Conservation (phyloP, 2,113 vertebrate genomes). For the Chinchilla lanigera region DNA sequence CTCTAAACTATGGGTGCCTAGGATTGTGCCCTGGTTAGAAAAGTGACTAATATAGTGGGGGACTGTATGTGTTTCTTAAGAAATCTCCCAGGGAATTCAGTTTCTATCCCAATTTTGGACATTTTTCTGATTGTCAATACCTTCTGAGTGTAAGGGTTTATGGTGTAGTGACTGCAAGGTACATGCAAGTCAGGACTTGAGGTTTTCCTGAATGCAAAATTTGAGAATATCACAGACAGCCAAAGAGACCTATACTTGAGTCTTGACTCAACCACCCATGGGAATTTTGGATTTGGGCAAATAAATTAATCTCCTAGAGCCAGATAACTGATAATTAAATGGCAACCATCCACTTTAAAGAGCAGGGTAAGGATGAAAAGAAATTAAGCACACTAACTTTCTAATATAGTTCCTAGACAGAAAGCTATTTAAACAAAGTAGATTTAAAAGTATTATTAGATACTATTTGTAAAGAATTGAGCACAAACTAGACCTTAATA, state of each 20-base stretch:
- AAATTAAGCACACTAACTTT: not conserved
- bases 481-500: not conserved
- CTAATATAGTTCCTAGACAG: not conserved
- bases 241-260: not conserved
- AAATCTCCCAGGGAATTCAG: not conserved
- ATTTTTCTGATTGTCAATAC: not conserved
- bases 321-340: not conserved
- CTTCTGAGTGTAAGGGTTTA: not conserved
- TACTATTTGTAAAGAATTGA: not conserved
- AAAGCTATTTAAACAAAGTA: constrained; percentile 21
- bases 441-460: not conserved
- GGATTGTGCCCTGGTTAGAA: not conserved
- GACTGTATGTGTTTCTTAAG: not conserved
- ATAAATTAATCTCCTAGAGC: not conserved
- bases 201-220: not conserved
- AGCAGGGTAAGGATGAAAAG: not conserved
- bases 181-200: not conserved
- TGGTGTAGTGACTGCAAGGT: not conserved
- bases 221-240: not conserved
- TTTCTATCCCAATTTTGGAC: not conserved
- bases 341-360: not conserved
- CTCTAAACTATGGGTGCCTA: not conserved
- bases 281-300: not conserved
- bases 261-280: not conserved
- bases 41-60: not conserved